Percentiles rank a stretch among this genome's conserved stretches.
These are phyloP conservation scores for Synanthedon andrenaeformis DNA, from an alignment of 2,888 invertebrate species.

Conservation along the genomic window DNA sequence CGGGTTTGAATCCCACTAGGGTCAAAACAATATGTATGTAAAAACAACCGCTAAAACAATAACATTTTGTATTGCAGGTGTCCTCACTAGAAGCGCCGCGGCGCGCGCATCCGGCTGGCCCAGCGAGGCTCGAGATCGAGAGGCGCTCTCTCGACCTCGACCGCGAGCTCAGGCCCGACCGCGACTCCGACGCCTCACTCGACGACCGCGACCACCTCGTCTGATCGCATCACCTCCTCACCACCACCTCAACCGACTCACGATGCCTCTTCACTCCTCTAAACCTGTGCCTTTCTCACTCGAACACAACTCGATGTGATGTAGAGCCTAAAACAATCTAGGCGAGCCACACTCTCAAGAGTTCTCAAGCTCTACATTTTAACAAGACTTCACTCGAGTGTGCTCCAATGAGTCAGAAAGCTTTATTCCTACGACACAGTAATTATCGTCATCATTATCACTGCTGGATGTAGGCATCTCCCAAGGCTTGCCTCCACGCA, in stretches of 20 bases:
- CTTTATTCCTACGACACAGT: no score
- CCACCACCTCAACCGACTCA: neutral
- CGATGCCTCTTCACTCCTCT: neutral
- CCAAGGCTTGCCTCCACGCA: no score
- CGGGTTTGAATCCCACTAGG: no score
- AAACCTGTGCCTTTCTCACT: neutral
- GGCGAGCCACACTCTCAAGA: no score
- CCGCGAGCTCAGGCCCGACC: constrained; percentile 55
- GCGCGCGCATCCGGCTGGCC: constrained; percentile 26
- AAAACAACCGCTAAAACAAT: no score
- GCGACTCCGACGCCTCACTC: constrained; percentile 56
- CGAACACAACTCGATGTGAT: neutral
- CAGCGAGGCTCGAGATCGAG: constrained; percentile 53
- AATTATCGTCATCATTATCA: no score
- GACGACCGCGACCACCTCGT: constrained; percentile 62
- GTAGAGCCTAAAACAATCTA: no score
- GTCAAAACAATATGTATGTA: no score
- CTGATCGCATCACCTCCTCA: constrained; percentile 20
- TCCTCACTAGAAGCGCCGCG: constrained; percentile 54
- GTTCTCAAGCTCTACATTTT: no score
- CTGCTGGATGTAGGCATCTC: no score
- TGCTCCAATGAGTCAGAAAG: no score
- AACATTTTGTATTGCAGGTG: constrained; percentile 34
- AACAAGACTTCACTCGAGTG: no score
- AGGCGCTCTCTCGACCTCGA: constrained; percentile 64